These are phyloP conservation scores for Acheta domesticus DNA, from an alignment of 2,888 invertebrate species.

Conservation along the genomic window DNA sequence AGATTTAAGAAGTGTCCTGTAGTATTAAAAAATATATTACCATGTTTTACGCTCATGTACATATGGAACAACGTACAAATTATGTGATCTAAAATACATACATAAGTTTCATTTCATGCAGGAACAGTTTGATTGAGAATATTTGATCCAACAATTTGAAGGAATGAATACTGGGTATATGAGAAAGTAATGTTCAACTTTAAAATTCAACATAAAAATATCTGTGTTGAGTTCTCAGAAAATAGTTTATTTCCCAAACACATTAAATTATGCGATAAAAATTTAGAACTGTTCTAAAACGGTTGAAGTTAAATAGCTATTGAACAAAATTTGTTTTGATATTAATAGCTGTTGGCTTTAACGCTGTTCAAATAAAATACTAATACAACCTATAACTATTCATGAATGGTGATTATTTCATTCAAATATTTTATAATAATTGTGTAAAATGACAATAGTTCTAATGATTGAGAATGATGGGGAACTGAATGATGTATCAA, in stretches of 20 bases:
- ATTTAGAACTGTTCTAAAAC: not conserved
- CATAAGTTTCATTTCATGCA: not conserved
- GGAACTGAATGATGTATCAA: too few relatives aligned
- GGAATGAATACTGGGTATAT: conserved; percentile 3
- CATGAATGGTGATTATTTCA: too few relatives aligned
- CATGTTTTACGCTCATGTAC: not conserved
- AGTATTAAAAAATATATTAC: conserved; percentile 11
- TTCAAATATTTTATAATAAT: too few relatives aligned
- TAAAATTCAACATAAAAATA: not conserved
- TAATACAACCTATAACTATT: too few relatives aligned
- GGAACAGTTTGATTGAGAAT: not conserved
- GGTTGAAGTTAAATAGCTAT: too few relatives aligned
- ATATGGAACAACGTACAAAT: not conserved
- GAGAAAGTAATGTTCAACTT: not conserved
- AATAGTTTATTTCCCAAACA: conserved; percentile 8
- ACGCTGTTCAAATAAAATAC: too few relatives aligned
- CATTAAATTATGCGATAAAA: not conserved
- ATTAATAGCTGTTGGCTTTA: too few relatives aligned
- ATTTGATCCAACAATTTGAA: not conserved
- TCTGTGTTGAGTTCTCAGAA: not conserved
- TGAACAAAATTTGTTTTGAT: too few relatives aligned
- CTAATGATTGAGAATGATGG: too few relatives aligned
- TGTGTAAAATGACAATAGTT: too few relatives aligned
- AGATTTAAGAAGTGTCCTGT: not conserved
- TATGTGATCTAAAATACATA: conserved; percentile 5